phyloP scores from a whole-genome alignment of 2,113 vertebrate species.

The Chaenocephalus aceratus region DNA sequence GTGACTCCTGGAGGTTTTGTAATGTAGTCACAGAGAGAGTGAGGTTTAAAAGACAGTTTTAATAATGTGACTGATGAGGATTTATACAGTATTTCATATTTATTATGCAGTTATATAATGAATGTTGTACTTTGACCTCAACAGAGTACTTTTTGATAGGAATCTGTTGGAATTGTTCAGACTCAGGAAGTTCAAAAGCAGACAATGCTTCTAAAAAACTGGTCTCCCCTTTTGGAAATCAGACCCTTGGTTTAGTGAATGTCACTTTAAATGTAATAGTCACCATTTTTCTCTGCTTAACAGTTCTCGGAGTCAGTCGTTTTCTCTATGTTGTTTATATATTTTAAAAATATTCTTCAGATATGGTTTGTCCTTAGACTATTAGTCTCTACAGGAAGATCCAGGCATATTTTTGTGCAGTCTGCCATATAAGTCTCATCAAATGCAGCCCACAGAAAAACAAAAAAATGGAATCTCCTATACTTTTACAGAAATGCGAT shows the following conservation, averaged over 20 bases:
- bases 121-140: slow-evolving; percentile 17
- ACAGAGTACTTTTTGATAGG: neutral
- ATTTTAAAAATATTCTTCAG: neutral
- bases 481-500: slow-evolving; percentile 6
- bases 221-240: neutral
- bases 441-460: slow-evolving; percentile 14
- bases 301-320: neutral
- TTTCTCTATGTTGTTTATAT: neutral
- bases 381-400: neutral
- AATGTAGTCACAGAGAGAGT: neutral
- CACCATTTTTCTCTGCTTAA: neutral
- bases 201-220: neutral
- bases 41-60: neutral
- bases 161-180: slow-evolving; percentile 3
- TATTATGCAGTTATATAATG: slow-evolving; percentile 2
- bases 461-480: neutral
- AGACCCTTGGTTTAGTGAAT: neutral
- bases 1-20: slow-evolving; percentile 21
- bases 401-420: neutral
- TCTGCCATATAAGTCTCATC: slow-evolving; percentile 5
- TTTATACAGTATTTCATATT: too few species aligned
- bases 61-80: too few species aligned
- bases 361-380: neutral
- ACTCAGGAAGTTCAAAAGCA: neutral
- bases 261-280: neutral